Conservation (phyloP, 2,888 invertebrate genomes). For the Oscheius onirici region DNA sequence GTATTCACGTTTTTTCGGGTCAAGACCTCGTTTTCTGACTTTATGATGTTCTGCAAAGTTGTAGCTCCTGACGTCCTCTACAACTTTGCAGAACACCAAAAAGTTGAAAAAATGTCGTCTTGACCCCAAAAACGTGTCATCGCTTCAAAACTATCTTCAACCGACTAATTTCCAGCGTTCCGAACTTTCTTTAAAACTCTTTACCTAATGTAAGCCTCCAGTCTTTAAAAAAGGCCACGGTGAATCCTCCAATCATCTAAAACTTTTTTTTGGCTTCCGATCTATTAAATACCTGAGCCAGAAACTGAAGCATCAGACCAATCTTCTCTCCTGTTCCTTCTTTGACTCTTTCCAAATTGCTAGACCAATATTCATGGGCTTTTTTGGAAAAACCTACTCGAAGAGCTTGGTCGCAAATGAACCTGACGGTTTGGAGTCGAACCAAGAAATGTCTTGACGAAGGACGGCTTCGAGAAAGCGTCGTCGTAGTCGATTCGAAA, state of each 20-base stretch:
- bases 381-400: constrained; percentile 71
- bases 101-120: too few relatives aligned
- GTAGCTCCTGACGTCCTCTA: too few relatives aligned
- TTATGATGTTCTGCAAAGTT: too few relatives aligned
- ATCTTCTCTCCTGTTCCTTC: constrained; percentile 66
- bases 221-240: constrained; percentile 56
- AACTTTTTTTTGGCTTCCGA: too few relatives aligned
- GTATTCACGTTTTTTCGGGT: too few relatives aligned
- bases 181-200: too few relatives aligned
- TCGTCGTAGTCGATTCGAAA: constrained; percentile 73
- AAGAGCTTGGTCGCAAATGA: constrained; percentile 74
- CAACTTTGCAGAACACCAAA: too few relatives aligned
- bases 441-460: constrained; percentile 73
- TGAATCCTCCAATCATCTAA: constrained; percentile 37
- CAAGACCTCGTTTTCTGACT: too few relatives aligned
- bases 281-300: constrained; percentile 3
- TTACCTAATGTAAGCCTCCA: constrained; percentile 66
- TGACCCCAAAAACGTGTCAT: too few relatives aligned
- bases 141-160: too few relatives aligned
- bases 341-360: constrained; percentile 63
- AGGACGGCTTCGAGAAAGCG: constrained; percentile 71
- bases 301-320: constrained; percentile 56
- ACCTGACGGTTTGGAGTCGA: constrained; percentile 73
- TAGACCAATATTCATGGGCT: too few relatives aligned
- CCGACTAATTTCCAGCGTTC: too few relatives aligned